Evolutionary conservation across 2,113 vertebrate genomes (phyloP), one percentile per base, ranked within the genome.

Genomic region (Xenotilapia flavipinnis): DNA sequence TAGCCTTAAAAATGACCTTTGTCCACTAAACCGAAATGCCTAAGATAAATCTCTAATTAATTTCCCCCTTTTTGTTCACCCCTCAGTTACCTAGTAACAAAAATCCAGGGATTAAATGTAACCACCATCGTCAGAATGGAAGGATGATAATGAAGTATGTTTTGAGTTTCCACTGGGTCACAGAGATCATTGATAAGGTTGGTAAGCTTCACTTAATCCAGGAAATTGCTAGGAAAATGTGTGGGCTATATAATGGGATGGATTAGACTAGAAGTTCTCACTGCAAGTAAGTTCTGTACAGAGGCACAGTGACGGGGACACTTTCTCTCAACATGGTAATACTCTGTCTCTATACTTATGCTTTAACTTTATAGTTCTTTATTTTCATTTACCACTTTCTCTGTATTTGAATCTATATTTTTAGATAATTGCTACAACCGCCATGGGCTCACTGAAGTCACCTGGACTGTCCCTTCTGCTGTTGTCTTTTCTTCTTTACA

Each of bases 371-470:
- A 28, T 38, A 31, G 4, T 26, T 36, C 21, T 73, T 42, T 65
- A 38, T 13, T 65, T 68, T 8, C 36, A 82, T 17, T 88, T 19
- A 65, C 7, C 5, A 36, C 62, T 83, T 87, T 45, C 12, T 83
- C 62, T 65, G 19, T 21, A 65, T 81, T 85, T 88, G 10, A 88
- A 36, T 92, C 55, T 80, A 14, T 85, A 7, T 85, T 56, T 47
- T 55, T 23, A 95, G 92, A 79, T 83, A 38, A 80, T 91, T 85
- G 13, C 86, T 89, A 36, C 65, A 88, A 92, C 86, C 80, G 98
- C 97, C 95, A 96, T 96, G 96, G 96, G 85, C 89, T 97, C 95
- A 47, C 60, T 97, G 86, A 99, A 97, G 92, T 96, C 97, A 58
- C 94, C 96, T 81, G 97, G 94, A 92, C 90, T 97, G 58, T 95